Percentiles rank a stretch among this genome's conserved stretches.
phyloP scores from a whole-genome alignment of 2,113 vertebrate species.

The Anas platyrhynchos region DNA sequence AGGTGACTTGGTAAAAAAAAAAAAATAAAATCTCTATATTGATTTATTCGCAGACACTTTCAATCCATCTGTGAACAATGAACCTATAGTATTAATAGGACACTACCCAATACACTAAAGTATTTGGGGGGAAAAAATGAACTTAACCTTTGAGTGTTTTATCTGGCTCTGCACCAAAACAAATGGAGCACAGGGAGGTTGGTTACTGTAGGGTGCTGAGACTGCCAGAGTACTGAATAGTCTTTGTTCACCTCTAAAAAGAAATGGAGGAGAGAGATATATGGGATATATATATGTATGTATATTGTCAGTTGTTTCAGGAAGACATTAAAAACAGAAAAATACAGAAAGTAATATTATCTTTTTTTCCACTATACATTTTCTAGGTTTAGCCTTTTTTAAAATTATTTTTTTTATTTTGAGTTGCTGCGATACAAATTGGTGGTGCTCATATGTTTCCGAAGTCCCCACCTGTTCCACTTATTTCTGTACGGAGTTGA shows the following conservation, averaged over 20 bases:
- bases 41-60: constrained; percentile 36
- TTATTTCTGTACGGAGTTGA: neutral
- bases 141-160: constrained; percentile 52
- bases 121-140: neutral
- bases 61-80: constrained; percentile 49
- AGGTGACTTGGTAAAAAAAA: neutral
- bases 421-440: neutral
- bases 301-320: neutral
- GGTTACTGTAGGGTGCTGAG: constrained; percentile 14
- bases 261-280: constrained; percentile 1
- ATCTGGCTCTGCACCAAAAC: constrained; percentile 68
- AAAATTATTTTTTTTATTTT: neutral
- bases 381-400: neutral
- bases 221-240: constrained; percentile 53
- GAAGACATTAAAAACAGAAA: neutral
- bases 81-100: neutral
- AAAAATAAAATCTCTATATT: neutral
- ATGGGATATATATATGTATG: neutral
- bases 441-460: neutral
- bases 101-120: constrained; percentile 8
- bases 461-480: neutral
- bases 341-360: neutral
- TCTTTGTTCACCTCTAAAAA: constrained; percentile 58
- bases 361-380: constrained; percentile 7
- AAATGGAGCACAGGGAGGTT: constrained; percentile 40